These are phyloP conservation scores for Drosophila austrosaltans DNA, from an alignment of 2,888 invertebrate species.

Conservation along the genomic window DNA sequence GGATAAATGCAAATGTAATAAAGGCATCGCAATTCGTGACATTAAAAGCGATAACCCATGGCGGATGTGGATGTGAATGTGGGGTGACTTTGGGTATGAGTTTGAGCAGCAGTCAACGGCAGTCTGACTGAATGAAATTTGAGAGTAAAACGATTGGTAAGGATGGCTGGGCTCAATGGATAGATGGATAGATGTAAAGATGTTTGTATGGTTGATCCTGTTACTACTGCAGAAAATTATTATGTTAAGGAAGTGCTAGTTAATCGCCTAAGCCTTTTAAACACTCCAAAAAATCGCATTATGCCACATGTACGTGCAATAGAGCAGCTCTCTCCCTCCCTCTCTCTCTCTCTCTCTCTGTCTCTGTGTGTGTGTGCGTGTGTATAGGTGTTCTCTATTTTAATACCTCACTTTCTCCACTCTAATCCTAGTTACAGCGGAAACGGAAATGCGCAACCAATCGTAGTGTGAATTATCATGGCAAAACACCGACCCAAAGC, in stretches of 20 bases:
- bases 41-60: conserved; percentile 32
- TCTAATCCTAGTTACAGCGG: conserved; percentile 19
- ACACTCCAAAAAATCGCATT: conserved; percentile 36
- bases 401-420: conserved; percentile 1
- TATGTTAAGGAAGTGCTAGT: conserved; percentile 35
- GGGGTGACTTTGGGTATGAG: not conserved
- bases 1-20: conserved; percentile 40
- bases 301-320: conserved; percentile 14
- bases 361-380: not conserved
- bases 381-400: not conserved
- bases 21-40: conserved; percentile 39
- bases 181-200: not conserved
- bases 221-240: conserved; percentile 26
- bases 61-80: conserved; percentile 12
- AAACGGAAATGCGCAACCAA: conserved; percentile 38
- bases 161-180: not conserved
- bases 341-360: not conserved
- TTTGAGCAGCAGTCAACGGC: not conserved
- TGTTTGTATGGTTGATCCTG: conserved; percentile 8
- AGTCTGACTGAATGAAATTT: conserved; percentile 2
- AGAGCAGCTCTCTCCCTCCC: not conserved
- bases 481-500: conserved; percentile 25
- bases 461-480: conserved; percentile 38
- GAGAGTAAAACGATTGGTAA: conserved; percentile 4
- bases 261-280: conserved; percentile 42